These are phyloP conservation scores for Andrena minutula DNA, from an alignment of 2,888 invertebrate species.

Conservation along the genomic window DNA sequence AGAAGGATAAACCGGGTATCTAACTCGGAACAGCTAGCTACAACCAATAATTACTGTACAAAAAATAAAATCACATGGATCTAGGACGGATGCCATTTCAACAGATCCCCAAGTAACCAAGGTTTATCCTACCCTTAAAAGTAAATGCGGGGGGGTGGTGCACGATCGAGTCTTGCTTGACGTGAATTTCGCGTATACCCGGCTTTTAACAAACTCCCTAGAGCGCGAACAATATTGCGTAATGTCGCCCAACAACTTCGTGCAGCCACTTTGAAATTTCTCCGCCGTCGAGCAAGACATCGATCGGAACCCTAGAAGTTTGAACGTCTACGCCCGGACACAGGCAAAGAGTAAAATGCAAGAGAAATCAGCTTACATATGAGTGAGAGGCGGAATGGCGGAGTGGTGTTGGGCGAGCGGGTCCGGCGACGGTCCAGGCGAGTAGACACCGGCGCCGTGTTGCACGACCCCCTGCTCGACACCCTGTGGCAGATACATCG, in stretches of 20 bases:
- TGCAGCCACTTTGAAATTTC: neutral
- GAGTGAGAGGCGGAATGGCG: constrained; percentile 86
- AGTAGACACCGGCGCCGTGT: constrained; percentile 85
- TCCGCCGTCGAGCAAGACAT: neutral
- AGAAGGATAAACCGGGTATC: constrained; percentile 42
- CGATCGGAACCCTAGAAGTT: neutral
- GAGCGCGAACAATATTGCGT: no score
- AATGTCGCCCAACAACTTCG: neutral
- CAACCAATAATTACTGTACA: neutral
- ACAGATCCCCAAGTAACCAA: neutral
- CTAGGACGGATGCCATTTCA: constrained; percentile 19
- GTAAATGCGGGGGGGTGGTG: neutral
- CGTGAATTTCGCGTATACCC: neutral
- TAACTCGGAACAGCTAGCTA: constrained; percentile 8
- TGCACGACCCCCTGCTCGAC: constrained; percentile 89
- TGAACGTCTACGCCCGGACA: constrained; percentile 3
- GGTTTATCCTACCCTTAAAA: constrained; percentile 43
- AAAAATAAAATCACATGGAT: neutral
- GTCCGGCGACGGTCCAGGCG: constrained; percentile 89
- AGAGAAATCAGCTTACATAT: constrained; percentile 87
- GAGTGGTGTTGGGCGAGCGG: constrained; percentile 85
- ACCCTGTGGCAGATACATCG: constrained; percentile 91
- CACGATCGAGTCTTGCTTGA: constrained; percentile 8
- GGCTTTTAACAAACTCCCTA: no score
- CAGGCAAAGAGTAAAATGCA: constrained; percentile 15